These are phyloP conservation scores for Periophthalmodon schlosseri DNA, from an alignment of 2,113 vertebrate genomes.

Conservation along the genomic window DNA sequence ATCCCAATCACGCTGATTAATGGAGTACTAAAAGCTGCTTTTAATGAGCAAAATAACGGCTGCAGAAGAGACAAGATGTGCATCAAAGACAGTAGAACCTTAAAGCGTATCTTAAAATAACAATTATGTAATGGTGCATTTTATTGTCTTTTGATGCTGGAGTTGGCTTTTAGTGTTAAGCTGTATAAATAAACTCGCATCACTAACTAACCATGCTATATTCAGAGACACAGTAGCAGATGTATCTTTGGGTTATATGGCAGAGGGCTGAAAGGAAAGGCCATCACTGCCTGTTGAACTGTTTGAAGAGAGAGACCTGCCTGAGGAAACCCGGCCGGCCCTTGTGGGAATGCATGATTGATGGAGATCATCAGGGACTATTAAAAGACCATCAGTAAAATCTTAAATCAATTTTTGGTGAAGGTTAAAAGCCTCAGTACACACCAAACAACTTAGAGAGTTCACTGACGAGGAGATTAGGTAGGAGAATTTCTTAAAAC, in stretches of 20 bases:
- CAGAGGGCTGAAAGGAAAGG: slow-evolving; percentile 17
- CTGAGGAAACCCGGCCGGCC: slow-evolving; percentile 29
- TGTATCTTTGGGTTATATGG: slow-evolving; percentile 17
- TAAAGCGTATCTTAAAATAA: slow-evolving; percentile 3
- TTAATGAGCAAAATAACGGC: slow-evolving; percentile 1
- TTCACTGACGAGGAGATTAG: not conserved
- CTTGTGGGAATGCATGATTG: slow-evolving; percentile 46
- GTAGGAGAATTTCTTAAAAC: not conserved
- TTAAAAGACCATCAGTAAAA: slow-evolving; percentile 45
- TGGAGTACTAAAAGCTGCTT: not conserved
- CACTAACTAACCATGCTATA: not conserved
- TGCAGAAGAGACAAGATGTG: not conserved
- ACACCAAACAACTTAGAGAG: slow-evolving; percentile 16
- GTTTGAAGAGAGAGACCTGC: slow-evolving; percentile 50
- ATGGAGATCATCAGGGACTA: slow-evolving; percentile 42
- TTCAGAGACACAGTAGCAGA: not conserved
- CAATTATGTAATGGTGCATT: not conserved
- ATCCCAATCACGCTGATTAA: slow-evolving; percentile 6
- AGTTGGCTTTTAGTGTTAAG: not conserved
- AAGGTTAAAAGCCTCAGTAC: slow-evolving; percentile 15
- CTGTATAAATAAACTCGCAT: not conserved
- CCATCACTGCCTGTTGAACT: slow-evolving; percentile 36
- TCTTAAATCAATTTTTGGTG: slow-evolving; percentile 27
- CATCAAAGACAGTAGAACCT: not conserved
- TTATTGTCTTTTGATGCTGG: not conserved